Base-by-base conservation (phyloP, 2,797 vertebrate genomes). In the Falco peregrinus region DNA sequence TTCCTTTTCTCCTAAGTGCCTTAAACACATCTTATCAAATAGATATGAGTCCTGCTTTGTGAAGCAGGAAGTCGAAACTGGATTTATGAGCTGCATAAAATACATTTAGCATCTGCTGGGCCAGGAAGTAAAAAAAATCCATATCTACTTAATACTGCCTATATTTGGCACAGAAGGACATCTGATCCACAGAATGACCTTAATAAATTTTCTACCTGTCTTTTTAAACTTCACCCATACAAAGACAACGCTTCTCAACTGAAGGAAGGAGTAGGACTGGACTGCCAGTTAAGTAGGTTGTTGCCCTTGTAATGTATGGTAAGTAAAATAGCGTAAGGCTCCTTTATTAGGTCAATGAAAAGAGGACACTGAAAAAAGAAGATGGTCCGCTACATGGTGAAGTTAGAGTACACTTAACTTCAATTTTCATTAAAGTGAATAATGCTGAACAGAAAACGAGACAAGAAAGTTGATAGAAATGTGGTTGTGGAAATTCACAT, bases 11-110 rank as follows among this genome's bases (percentile, higher is more conserved):
- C 48, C 24, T 85, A 83, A 87, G 91, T 95, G 68, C 74, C 25
- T 84, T 87, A 92, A 93, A 76, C n/a, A 48, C 57, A 90, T 87
- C 60, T 92, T 95, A 95, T 81, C 90, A 90, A 96, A 93, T 50
- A 90, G 96, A 93, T 84, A 95, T 29, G 83, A 90, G 48, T 56
- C 24, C 31, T 86, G 91, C 64, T 93, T 89, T 90, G 74, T 80
- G 64, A 89, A 90, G 86, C 81, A 93, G 92, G 94, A 96, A 94
- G 92, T 43, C 87, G 56, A 89, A 93, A 80, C 60, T 64, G 77
- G 75, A 96, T 95, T 96, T 97, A 97, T 89, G 95, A 95, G 71
- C 84, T 92, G 93, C 81, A 93, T 90, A 92, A 82, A 80, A 96
- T 87, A 92, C 88, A 93, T 78, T 94, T 91, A 93, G 84, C 93